Evolutionary conservation across 2,888 invertebrate genomes (phyloP).

Genomic region (Harmothoe impar): DNA sequence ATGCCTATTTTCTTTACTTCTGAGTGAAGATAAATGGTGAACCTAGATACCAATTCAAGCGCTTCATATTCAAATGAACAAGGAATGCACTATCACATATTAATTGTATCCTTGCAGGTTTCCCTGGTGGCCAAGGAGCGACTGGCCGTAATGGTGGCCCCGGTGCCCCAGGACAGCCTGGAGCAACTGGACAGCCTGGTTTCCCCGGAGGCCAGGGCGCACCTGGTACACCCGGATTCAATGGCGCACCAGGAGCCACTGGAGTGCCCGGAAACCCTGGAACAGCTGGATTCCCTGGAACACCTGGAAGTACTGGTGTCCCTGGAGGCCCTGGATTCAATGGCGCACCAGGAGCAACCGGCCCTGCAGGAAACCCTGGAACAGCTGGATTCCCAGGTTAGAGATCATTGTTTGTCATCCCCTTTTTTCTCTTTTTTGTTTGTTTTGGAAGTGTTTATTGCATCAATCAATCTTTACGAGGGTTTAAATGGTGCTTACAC

Average conservation of each 20-base stretch:
- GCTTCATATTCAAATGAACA: no score
- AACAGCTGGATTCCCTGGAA: constrained; percentile 56
- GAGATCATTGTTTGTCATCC: no score
- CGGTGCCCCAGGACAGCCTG: constrained; percentile 43
- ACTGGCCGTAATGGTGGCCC: background rate
- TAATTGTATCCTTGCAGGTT: constrained; percentile 45
- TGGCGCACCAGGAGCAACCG: constrained; percentile 17
- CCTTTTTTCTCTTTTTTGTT: no score
- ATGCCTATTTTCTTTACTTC: no score
- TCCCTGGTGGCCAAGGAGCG: constrained; percentile 14
- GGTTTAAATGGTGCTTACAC: no score
- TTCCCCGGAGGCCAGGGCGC: background rate
- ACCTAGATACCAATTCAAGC: no score
- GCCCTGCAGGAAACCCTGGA: constrained; percentile 57
- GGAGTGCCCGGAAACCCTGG: constrained; percentile 50
- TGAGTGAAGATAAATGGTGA: no score
- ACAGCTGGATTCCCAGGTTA: background rate
- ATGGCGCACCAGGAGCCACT: constrained; percentile 21
- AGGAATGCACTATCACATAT: no score
- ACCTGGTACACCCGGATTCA: constrained; percentile 58
- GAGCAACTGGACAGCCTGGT: constrained; percentile 19
- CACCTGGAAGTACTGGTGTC: constrained; percentile 41
- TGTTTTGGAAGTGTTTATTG: no score
- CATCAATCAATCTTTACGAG: no score
- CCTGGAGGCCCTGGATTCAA: constrained; percentile 57